Base-by-base conservation (phyloP, 1,140 invertebrate genomes). In the Phortica variegata region DNA sequence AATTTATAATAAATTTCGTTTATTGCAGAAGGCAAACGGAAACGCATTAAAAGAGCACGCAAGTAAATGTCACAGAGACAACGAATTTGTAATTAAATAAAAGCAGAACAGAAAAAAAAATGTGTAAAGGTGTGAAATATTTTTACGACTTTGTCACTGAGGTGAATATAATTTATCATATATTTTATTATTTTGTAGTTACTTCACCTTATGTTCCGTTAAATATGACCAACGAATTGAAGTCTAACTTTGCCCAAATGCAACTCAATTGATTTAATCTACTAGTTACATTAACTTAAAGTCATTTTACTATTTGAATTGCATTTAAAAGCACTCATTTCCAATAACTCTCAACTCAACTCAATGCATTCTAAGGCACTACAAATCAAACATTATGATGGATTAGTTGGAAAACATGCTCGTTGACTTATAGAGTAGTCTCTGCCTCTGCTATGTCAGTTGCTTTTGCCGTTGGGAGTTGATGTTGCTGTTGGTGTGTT, bases 31-130 rank as follows among this genome's bases (percentile, higher is more conserved):
- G n/a, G n/a, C n/a, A n/a, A n/a, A n/a, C n/a, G n/a, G n/a, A n/a
- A n/a, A n/a, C n/a, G n/a, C n/a, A n/a, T 36, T 29, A 39, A 31
- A 39, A 29, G 32, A 26, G 15, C 8, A 34, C 13, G 33, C 7
- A 31, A 46, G 42, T 52, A 59, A 40, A 48, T 29, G 45, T 49
- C n/a, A 59, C 48, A 60, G 51, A 53, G 56, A 57, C 38, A 60
- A 65, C 61, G 62, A 68, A 66, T 62, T 50, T 50, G 61, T 56
- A 65, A 65, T 65, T 65, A 65, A 65, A 65, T 52, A 65, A 60
- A 34, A n/a, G 12, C 6, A 34, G 4, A 34, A 34, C n/a, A n/a
- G n/a, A 8, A 34, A 34, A 4, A 61, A 58, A 58, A 44, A 47
- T 54, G 20, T 33, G 51, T 13, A 40, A 48, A 54, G 63, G 63